Conservation (phyloP, 2,797 vertebrate genomes). For the Enoplosus armatus region DNA sequence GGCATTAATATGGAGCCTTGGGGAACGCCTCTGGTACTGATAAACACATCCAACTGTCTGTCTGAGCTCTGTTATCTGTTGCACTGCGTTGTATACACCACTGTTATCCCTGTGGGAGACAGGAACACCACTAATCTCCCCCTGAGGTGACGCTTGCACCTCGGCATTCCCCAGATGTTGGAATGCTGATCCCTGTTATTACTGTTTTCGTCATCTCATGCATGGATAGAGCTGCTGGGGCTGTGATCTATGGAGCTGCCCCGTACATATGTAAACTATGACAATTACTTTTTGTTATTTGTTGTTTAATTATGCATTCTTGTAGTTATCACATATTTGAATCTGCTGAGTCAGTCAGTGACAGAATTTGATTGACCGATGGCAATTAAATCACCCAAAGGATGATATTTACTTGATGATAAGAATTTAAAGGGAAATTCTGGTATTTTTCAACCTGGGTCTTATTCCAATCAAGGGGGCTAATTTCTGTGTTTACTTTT, state of each 20-base stretch:
- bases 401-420: background rate
- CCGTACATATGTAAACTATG: background rate
- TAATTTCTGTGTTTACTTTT: background rate
- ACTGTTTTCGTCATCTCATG: conserved; percentile 5
- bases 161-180: conserved; percentile 47
- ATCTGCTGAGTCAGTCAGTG: background rate
- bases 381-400: background rate
- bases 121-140: conserved; percentile 65
- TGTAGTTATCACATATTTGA: background rate
- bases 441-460: background rate
- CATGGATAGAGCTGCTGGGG: background rate
- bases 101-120: conserved; percentile 67
- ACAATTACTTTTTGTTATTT: background rate
- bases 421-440: background rate
- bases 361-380: conserved; percentile 12
- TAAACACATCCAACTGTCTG: conserved; percentile 71
- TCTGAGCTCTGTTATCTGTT: conserved; percentile 66
- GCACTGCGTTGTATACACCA: conserved; percentile 52
- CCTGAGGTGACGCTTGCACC: conserved; percentile 62
- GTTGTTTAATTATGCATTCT: background rate
- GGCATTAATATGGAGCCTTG: conserved; percentile 58
- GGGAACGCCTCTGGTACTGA: conserved; percentile 64
- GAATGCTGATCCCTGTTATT: conserved; percentile 46
- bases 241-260: background rate
- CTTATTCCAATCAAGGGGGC: background rate